A percentile compares a stretch with the other conserved stretches of the same genome.
These are phyloP conservation scores for Lymantria dispar DNA, from an alignment of 2,888 invertebrate genomes.

Conservation along the genomic window DNA sequence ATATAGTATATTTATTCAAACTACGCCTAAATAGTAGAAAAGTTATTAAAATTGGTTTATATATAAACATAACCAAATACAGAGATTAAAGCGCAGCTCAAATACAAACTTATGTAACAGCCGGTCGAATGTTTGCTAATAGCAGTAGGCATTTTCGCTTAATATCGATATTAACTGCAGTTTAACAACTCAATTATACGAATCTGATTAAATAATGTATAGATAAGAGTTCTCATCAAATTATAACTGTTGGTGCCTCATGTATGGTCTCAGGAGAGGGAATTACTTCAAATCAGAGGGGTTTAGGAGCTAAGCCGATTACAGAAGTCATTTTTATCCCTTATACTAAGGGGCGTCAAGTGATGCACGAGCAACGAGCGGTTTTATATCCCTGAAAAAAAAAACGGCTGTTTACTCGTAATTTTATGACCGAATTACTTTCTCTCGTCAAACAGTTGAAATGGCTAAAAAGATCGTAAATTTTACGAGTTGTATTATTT, in stretches of 20 bases:
- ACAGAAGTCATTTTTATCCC: slow-evolving; percentile 65
- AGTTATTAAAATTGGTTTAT: too few relatives aligned
- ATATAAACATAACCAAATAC: too few relatives aligned
- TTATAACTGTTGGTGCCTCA: slow-evolving; percentile 70
- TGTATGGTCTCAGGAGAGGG: slow-evolving; percentile 55
- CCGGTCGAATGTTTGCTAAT: slow-evolving; percentile 2
- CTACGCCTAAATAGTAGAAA: too few relatives aligned
- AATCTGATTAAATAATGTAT: slow-evolving; percentile 76
- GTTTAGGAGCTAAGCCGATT: slow-evolving; percentile 71
- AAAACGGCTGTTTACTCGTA: slow-evolving; percentile 77
- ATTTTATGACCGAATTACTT: slow-evolving; percentile 79
- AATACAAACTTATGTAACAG: not conserved
- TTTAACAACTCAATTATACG: slow-evolving; percentile 76
- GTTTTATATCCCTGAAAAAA: slow-evolving; percentile 73
- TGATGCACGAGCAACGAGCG: slow-evolving; percentile 36
- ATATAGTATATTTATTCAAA: too few relatives aligned
- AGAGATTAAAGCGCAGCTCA: too few relatives aligned
- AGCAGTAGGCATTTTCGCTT: slow-evolving; percentile 21
- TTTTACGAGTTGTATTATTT: slow-evolving; percentile 68
- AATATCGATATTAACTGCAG: slow-evolving; percentile 39
- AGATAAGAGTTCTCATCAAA: slow-evolving; percentile 79
- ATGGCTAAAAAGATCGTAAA: slow-evolving; percentile 71
- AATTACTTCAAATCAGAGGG: slow-evolving; percentile 57
- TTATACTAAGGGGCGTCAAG: slow-evolving; percentile 13
- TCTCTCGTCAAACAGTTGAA: slow-evolving; percentile 72